A percentile compares a stretch with the other conserved stretches of the same genome.
Conservation (phyloP, 2,113 vertebrate species). For the Atlantisia rogersi region DNA sequence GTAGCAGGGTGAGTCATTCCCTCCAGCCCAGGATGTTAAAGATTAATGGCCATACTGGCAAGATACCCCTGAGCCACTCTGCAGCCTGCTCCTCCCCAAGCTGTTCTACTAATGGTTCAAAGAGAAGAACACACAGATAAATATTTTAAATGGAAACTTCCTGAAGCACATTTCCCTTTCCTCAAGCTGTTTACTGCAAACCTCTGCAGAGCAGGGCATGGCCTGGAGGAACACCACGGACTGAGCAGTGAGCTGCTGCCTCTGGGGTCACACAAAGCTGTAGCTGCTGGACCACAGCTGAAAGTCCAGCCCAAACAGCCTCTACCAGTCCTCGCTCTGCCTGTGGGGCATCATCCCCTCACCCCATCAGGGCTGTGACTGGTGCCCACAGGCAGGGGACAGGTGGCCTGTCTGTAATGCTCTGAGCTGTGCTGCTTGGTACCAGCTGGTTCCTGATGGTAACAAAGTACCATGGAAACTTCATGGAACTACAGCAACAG, state of each 20-base stretch:
- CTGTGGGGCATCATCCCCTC: no score
- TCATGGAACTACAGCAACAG: neutral
- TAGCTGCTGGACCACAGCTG: neutral
- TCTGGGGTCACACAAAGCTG: neutral
- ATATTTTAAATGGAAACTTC: conserved; percentile 37
- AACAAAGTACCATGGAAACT: neutral
- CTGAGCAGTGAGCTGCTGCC: neutral
- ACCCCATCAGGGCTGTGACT: no score
- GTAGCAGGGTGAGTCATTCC: neutral
- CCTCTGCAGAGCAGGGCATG: neutral
- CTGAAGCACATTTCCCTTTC: conserved; percentile 34
- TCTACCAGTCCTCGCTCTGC: neutral
- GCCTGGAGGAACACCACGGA: neutral
- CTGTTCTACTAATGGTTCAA: neutral
- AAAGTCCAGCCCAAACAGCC: neutral
- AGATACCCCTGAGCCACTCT: neutral
- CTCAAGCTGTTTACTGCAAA: neutral
- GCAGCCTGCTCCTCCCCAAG: neutral
- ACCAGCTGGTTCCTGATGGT: neutral
- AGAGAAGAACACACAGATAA: conserved; percentile 14
- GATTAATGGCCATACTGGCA: neutral
- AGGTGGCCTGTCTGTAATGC: neutral
- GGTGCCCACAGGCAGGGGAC: neutral
- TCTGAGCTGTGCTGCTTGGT: neutral
- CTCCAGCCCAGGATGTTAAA: neutral